Base-by-base conservation (phyloP, 2,113 vertebrate genomes). In the Pelusios castaneus region DNA sequence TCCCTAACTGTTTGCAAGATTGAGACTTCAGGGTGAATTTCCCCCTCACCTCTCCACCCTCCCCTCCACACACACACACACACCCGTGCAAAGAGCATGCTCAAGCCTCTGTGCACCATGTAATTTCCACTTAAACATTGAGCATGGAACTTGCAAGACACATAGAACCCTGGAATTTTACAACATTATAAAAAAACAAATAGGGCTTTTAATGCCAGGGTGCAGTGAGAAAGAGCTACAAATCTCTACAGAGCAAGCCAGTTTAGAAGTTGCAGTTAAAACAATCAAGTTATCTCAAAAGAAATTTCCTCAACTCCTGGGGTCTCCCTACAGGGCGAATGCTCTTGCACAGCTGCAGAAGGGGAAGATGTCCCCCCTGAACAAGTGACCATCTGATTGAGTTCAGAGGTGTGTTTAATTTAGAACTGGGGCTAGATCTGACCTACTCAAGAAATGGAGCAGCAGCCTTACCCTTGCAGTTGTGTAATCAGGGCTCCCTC, bases 1-100 rank as follows among this genome's bases (percentile, higher is more conserved):
- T 25, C 0, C 0, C 0, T 27, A 49, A n/a, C 2, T 4, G 3
- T 85, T 25, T 8, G 34, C 12, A 0, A 1, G 24, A 34, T 6
- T n/a, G 19, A 7, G 84, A 56, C 29, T 24, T 67, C 31, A 9
- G 58, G 19, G 34, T 45, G 11, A 89, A 77, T 5, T 3, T 60
- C 78, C 58, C 82, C 49, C 47, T 6, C 47, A 8, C 49, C 49
- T 14, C 51, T 47, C 47, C 47, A 8, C 47, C 10, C 47, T 10
- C 47, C 10, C 7, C 47, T 10, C 47, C 47, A 47, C 7, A 10
- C 47, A n/a, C n/a, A n/a, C n/a, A n/a, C 47, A 6, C 47, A 47
- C 10, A 8, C 60, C 25, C 58, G 0, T 1, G 25, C 4, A 84
- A 70, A 87, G 12, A 3, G 17, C 5, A 25, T 8, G 13, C 29